Evolutionary conservation across 2,113 vertebrate genomes (phyloP).

Genomic region (Saccopteryx bilineata): DNA sequence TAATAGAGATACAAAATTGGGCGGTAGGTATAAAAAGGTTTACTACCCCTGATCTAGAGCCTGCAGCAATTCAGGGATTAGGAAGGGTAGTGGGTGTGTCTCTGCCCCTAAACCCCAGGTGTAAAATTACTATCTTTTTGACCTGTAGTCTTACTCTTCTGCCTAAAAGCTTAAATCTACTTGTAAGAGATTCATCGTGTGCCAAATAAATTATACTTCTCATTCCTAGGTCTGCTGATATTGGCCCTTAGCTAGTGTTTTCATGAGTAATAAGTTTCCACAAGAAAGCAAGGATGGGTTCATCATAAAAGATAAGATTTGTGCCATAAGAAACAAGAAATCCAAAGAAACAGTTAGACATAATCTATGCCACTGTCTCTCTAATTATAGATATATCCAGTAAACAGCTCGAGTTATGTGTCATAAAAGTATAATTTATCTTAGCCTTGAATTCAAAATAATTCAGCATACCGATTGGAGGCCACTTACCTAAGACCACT

Average conservation of each 20-base stretch:
- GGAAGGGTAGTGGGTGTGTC: no score
- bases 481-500: conserved; percentile 90
- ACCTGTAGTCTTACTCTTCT: not conserved
- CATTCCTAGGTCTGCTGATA: not conserved
- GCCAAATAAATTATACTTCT: not conserved
- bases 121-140: not conserved
- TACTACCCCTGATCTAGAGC: no score
- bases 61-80: no score
- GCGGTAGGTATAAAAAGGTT: no score
- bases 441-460: not conserved
- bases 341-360: not conserved
- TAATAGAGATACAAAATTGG: no score
- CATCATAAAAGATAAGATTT: not conserved
- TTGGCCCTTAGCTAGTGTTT: not conserved
- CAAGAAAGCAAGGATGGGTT: not conserved
- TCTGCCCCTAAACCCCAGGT: no score
- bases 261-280: not conserved
- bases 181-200: not conserved
- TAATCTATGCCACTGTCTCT: not conserved
- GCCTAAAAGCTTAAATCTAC: not conserved
- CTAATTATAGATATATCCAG: not conserved
- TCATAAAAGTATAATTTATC: not conserved
- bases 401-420: not conserved
- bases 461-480: not conserved
- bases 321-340: not conserved